phyloP scores from a whole-genome alignment of 2,888 invertebrate species.

The Drosophila sordidula region DNA sequence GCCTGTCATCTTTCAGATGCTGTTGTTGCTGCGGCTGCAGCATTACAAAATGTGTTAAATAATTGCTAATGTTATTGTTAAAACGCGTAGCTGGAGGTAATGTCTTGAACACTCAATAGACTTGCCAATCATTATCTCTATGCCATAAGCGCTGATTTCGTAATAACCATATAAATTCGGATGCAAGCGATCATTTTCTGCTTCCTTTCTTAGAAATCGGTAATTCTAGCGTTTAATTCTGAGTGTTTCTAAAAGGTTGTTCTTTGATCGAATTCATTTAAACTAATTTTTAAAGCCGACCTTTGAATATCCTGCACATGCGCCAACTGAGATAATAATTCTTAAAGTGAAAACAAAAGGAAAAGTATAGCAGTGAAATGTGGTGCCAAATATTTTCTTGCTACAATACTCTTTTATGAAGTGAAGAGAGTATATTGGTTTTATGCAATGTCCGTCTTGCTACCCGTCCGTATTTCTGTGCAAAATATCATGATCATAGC shows the following conservation, averaged over 20 bases:
- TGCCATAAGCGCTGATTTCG: conserved; percentile 7
- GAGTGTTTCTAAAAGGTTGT: neutral
- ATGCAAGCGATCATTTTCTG: neutral
- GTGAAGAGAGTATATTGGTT: no score
- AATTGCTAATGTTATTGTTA: conserved; percentile 65
- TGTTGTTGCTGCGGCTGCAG: conserved; percentile 21
- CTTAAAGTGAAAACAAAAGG: no score
- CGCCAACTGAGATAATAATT: no score
- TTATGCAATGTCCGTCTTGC: no score
- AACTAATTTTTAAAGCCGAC: no score
- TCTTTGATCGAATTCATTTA: no score
- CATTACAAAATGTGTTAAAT: conserved; percentile 73
- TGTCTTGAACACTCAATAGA: conserved; percentile 8
- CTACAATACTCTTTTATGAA: no score
- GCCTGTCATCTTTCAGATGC: conserved; percentile 30
- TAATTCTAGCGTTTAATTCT: neutral
- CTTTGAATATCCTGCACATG: no score
- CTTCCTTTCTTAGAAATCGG: neutral
- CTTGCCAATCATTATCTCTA: conserved; percentile 14
- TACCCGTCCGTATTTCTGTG: no score
- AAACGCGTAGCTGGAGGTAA: conserved; percentile 2
- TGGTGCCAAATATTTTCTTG: no score
- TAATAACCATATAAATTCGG: conserved; percentile 2
- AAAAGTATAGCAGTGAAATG: no score
- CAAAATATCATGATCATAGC: no score